Percentiles rank a stretch among this genome's conserved stretches.
Evolutionary conservation across 2,888 invertebrate genomes (phyloP).

Genomic region (Lasiommata megera): DNA sequence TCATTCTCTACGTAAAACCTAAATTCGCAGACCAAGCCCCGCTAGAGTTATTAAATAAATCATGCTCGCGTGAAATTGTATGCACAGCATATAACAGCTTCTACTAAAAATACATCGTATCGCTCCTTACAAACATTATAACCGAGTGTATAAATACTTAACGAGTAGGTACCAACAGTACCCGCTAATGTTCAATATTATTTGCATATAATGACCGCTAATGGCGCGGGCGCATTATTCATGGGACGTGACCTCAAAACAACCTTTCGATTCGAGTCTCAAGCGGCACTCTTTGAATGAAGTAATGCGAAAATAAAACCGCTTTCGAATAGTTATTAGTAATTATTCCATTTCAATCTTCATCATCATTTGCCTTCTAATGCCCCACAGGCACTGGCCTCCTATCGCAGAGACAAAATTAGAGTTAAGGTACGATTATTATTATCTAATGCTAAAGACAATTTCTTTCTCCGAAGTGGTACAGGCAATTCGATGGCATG

Average conservation of each 20-base stretch:
- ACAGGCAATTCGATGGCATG: no score
- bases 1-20: no score
- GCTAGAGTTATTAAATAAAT: neutral
- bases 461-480: no score
- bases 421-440: no score
- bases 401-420: no score
- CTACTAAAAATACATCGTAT: no score
- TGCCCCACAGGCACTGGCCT: no score
- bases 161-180: conserved; percentile 32
- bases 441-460: no score
- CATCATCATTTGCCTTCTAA: no score
- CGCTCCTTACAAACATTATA: neutral
- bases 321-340: neutral
- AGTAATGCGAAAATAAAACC: neutral
- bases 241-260: conserved; percentile 69
- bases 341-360: neutral
- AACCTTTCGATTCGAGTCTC: conserved; percentile 21
- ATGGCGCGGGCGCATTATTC: conserved; percentile 68
- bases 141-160: neutral
- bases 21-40: neutral
- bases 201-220: conserved; percentile 80
- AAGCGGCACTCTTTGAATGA: conserved; percentile 12
- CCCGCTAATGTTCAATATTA: conserved; percentile 62
- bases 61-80: neutral
- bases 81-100: neutral